Evolutionary conservation across 1,140 invertebrate genomes (phyloP).

Genomic region (Drosophila simulans): DNA sequence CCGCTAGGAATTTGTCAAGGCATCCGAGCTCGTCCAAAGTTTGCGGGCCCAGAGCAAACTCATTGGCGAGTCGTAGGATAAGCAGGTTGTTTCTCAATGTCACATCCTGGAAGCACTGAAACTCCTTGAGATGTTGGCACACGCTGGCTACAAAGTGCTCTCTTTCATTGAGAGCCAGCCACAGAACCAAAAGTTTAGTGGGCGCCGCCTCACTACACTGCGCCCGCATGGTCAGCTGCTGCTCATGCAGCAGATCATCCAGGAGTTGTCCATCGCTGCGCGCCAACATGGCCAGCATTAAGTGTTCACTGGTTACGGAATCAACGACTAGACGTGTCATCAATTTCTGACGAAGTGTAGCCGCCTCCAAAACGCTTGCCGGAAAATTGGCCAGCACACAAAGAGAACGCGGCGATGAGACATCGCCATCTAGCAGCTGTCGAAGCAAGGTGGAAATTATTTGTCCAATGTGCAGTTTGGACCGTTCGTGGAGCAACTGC

Average conservation of each 20-base stretch:
- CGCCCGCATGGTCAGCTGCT: slow-evolving; percentile 11
- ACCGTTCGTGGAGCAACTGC: slow-evolving; percentile 23
- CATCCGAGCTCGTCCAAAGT: slow-evolving; percentile 63
- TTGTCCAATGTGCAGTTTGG: slow-evolving; percentile 53
- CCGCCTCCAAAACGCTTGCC: slow-evolving; percentile 37
- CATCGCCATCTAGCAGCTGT: slow-evolving; percentile 49
- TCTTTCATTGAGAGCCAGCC: slow-evolving; percentile 37
- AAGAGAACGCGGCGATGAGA: slow-evolving; percentile 39
- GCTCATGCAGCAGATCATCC: slow-evolving; percentile 23
- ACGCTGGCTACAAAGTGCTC: slow-evolving; percentile 66
- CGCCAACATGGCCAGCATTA: slow-evolving; percentile 54
- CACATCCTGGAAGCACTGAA: slow-evolving; percentile 49
- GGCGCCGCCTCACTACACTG: slow-evolving; percentile 19
- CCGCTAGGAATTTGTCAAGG: slow-evolving; percentile 39
- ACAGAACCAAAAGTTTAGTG: slow-evolving; percentile 55
- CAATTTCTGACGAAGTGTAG: slow-evolving; percentile 44
- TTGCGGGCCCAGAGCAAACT: slow-evolving; percentile 59
- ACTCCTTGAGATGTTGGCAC: slow-evolving; percentile 58
- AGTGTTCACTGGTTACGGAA: slow-evolving; percentile 25
- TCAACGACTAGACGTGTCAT: slow-evolving; percentile 24
- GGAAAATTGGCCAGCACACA: slow-evolving; percentile 71
- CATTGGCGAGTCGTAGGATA: slow-evolving; percentile 69
- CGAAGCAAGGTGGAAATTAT: slow-evolving; percentile 45
- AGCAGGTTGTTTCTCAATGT: slow-evolving; percentile 66
- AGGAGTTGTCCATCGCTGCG: slow-evolving; percentile 45